Base-by-base conservation (phyloP, 2,113 vertebrate species). In the Strigops habroptila region DNA sequence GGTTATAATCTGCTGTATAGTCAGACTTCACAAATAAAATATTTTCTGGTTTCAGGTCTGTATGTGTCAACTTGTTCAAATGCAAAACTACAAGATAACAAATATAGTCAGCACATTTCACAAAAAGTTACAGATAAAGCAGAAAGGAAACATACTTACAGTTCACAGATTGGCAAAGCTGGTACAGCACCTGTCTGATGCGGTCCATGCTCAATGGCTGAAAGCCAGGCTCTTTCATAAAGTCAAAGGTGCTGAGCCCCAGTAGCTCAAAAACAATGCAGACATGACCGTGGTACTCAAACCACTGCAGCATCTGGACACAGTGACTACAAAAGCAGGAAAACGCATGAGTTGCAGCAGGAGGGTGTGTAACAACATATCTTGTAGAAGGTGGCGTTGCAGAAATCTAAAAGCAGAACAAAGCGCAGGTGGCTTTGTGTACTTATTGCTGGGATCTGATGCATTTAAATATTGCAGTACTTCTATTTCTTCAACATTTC, bases 11-110 rank as follows among this genome's bases (percentile, higher is more conserved):
- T 46, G 99, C 96, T 23, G 96, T 93, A 18, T 98, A 99, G 55
- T 98, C 98, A 30, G 99, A 98, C 7, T 98, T 96, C 82, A 99
- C 98, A 96, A 99, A 98, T 24, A 99, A 96, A 93, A 99, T 99
- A 83, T 99, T 99, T 98, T 99, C 99, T 22, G 99, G 99, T 92
- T 99, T 99, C 93, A 99, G 98, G 85, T 99, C 99, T 17, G 99
- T 99, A 79, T 99, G 99, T 28, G 99, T 99, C 93, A 99, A 93
- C 82, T 99, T 98, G 96, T 99, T 99, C 86, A 96, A 97, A 92
- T 99, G 99, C 69, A 99, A 93, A 98, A 99, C 99, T 99, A 95
- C 70, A 96, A 96, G 84, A 15, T 73, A 23, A 63, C 77, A 95
- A 82, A 18, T 53, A 23, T 10, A 18, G 53, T 69, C 30, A 59